phyloP scores from a whole-genome alignment of 2,113 vertebrate species.

The Ammospiza nelsoni region DNA sequence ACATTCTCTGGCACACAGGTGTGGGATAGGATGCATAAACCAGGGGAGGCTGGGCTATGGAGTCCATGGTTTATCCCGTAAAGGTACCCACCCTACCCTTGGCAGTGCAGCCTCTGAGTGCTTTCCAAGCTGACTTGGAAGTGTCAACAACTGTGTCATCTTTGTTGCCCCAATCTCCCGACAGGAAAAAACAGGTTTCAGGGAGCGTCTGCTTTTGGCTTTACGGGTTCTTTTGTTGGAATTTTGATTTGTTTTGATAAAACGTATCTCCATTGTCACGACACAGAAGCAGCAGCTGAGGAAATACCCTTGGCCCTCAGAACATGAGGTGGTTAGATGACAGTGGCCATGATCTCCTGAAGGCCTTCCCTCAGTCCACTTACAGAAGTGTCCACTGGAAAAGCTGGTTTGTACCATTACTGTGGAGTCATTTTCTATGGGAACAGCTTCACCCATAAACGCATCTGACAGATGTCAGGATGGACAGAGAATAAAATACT shows the following conservation, averaged over 20 bases:
- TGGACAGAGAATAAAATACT: background rate
- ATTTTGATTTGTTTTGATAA: background rate
- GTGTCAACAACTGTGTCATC: accelerated
- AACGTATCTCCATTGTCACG: background rate
- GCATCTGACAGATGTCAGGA: background rate
- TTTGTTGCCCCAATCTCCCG: background rate
- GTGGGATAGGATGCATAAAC: background rate
- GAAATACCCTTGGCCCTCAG: background rate
- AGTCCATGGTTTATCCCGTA: background rate
- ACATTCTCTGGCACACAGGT: background rate
- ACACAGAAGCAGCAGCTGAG: background rate
- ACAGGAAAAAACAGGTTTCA: background rate
- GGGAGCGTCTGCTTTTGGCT: background rate
- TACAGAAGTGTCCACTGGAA: background rate
- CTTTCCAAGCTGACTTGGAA: background rate
- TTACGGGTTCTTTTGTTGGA: background rate
- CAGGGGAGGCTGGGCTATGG: background rate
- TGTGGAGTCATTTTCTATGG: background rate
- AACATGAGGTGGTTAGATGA: background rate
- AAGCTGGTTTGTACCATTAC: background rate
- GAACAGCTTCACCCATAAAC: background rate
- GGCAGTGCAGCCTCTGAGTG: accelerated
- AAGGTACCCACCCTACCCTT: background rate
- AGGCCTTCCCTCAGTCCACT: background rate
- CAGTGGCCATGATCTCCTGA: background rate